A percentile compares a stretch with the other conserved stretches of the same genome.
These are phyloP conservation scores for Dinocampus coccinellae DNA, from an alignment of 2,888 invertebrate species.

Conservation along the genomic window DNA sequence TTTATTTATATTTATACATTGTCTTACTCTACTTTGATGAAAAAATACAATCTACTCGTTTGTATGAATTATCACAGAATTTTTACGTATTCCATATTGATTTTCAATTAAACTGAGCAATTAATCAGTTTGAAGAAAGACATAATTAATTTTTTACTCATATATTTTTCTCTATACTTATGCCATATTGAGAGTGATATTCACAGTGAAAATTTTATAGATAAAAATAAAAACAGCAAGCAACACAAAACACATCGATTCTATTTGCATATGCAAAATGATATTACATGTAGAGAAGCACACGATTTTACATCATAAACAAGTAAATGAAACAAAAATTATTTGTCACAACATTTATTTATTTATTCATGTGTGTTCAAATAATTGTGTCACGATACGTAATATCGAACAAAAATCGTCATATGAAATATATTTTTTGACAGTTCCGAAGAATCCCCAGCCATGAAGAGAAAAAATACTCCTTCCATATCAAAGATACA, in stretches of 20 bases:
- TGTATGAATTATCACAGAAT: background rate
- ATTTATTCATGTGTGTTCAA: background rate
- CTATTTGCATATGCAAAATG: slow-evolving; percentile 66
- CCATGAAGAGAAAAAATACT: background rate
- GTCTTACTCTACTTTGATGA: background rate
- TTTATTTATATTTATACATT: slow-evolving; percentile 24
- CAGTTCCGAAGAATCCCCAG: slow-evolving; percentile 7
- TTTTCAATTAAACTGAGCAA: background rate
- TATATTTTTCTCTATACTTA: no score
- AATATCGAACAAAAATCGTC: slow-evolving; percentile 30
- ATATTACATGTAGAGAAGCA: slow-evolving; percentile 53
- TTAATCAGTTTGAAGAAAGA: no score
- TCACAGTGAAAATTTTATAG: background rate
- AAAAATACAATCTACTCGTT: background rate
- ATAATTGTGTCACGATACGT: background rate
- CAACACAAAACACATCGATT: slow-evolving; percentile 67
- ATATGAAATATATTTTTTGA: slow-evolving; percentile 39
- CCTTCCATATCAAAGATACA: slow-evolving; percentile 1
- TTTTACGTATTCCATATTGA: background rate
- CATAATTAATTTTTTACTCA: no score
- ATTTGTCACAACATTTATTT: background rate
- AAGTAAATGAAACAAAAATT: background rate
- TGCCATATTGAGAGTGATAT: background rate
- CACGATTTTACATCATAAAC: slow-evolving; percentile 9
- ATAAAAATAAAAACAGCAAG: slow-evolving; percentile 51